These are phyloP conservation scores for Cyanoramphus novaezelandiae DNA, from an alignment of 2,113 vertebrate genomes.

Conservation along the genomic window DNA sequence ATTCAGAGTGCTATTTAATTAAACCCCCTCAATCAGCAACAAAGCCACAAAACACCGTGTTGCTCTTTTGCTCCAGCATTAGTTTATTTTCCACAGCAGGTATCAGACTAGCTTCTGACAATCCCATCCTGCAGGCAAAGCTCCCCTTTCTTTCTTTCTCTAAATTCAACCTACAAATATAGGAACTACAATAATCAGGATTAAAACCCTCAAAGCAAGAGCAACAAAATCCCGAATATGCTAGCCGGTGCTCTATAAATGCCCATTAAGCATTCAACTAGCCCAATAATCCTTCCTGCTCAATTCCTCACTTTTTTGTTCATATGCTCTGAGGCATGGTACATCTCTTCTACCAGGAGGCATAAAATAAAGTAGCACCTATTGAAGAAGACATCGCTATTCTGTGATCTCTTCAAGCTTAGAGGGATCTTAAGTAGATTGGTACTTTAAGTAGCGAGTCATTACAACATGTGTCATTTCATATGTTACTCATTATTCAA, in stretches of 20 bases:
- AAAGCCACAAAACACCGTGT: not conserved
- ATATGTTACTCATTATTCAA: slow-evolving; percentile 65
- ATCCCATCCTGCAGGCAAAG: slow-evolving; percentile 14
- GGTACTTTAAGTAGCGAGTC: slow-evolving; percentile 49
- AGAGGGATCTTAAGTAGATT: slow-evolving; percentile 54
- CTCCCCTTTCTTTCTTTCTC: not conserved
- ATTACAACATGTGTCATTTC: slow-evolving; percentile 68
- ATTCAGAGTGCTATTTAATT: not conserved
- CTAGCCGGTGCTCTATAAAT: not conserved
- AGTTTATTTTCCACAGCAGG: slow-evolving; percentile 16
- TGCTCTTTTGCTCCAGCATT: not conserved
- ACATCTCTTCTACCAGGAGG: not conserved
- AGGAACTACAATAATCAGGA: slow-evolving; percentile 23
- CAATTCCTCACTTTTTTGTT: slow-evolving; percentile 1
- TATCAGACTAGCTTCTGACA: slow-evolving; percentile 20
- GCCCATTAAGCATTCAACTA: not conserved
- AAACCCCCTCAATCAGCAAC: not conserved
- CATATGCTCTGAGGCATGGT: not conserved
- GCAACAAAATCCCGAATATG: not conserved
- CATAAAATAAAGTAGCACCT: slow-evolving; percentile 28
- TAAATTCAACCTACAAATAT: not conserved
- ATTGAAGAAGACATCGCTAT: slow-evolving; percentile 41
- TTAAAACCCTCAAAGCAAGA: slow-evolving; percentile 12
- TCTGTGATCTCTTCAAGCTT: slow-evolving; percentile 47
- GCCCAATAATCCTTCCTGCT: slow-evolving; percentile 35